phyloP scores from a whole-genome alignment of 2,888 invertebrate genomes.

The Folsomia manolachei region DNA sequence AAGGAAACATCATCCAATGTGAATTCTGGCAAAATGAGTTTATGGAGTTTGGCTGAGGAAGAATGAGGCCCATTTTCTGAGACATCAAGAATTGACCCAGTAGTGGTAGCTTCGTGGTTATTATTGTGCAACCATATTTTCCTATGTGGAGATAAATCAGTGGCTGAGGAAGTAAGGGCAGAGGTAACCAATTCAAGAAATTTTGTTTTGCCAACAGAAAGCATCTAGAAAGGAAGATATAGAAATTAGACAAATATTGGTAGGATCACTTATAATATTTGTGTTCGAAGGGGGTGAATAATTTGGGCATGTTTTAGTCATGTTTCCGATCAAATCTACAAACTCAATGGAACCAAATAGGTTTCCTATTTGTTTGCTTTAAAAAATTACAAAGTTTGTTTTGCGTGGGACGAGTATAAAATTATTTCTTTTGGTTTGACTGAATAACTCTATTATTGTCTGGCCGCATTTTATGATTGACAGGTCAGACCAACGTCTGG shows the following conservation, averaged over 20 bases:
- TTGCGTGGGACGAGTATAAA: no score
- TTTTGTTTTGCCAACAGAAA: background rate
- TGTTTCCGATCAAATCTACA: no score
- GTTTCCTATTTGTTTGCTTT: background rate
- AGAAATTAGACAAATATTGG: background rate
- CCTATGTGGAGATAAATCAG: background rate
- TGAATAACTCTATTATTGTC: no score
- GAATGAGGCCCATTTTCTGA: background rate
- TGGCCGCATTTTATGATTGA: background rate
- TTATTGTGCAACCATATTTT: slow-evolving; percentile 1
- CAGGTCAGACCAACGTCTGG: background rate
- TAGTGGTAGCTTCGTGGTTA: background rate
- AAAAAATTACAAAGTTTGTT: no score
- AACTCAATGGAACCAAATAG: no score
- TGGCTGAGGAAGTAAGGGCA: background rate
- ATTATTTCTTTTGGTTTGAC: no score
- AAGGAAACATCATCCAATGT: slow-evolving; percentile 69
- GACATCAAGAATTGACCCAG: background rate
- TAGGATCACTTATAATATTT: no score
- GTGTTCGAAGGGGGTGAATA: no score
- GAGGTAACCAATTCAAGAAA: background rate
- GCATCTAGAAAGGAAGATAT: background rate
- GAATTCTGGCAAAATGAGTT: slow-evolving; percentile 55
- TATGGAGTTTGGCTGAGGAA: slow-evolving; percentile 30
- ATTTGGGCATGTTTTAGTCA: no score